Evolutionary conservation across 2,888 invertebrate genomes (phyloP).

Genomic region (Sminthurinus aureus): DNA sequence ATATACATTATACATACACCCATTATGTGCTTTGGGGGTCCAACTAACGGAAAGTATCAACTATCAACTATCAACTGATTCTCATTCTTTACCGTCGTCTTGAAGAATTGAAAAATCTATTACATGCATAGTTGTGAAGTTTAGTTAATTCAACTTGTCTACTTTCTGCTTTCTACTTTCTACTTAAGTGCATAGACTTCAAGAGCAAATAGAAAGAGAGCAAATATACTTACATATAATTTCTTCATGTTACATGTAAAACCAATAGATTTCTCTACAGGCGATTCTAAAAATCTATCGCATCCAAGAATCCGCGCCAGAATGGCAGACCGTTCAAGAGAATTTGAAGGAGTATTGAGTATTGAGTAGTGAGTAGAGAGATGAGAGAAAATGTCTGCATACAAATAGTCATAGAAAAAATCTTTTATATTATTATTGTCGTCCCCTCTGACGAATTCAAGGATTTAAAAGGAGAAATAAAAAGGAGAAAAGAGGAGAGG

Average conservation of each 20-base stretch:
- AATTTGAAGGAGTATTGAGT: neutral
- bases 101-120: neutral
- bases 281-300: too few species aligned
- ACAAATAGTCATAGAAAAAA: neutral
- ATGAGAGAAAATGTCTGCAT: constrained; percentile 6
- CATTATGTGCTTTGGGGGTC: neutral
- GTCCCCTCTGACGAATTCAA: neutral
- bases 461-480: constrained; percentile 6
- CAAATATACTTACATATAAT: neutral
- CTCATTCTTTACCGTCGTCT: constrained; percentile 41
- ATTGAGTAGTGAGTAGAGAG: neutral
- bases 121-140: neutral
- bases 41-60: neutral
- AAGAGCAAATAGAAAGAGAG: neutral
- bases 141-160: constrained; percentile 9
- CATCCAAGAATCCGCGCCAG: neutral
- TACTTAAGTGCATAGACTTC: neutral
- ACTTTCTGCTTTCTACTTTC: neutral
- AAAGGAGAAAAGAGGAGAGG: neutral
- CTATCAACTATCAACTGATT: constrained; percentile 26
- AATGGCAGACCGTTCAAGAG: neutral
- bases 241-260: neutral
- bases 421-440: neutral
- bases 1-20: neutral
- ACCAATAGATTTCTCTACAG: neutral